Conservation (phyloP, 1,140 invertebrate genomes). For the Sarcophaga bullata region DNA sequence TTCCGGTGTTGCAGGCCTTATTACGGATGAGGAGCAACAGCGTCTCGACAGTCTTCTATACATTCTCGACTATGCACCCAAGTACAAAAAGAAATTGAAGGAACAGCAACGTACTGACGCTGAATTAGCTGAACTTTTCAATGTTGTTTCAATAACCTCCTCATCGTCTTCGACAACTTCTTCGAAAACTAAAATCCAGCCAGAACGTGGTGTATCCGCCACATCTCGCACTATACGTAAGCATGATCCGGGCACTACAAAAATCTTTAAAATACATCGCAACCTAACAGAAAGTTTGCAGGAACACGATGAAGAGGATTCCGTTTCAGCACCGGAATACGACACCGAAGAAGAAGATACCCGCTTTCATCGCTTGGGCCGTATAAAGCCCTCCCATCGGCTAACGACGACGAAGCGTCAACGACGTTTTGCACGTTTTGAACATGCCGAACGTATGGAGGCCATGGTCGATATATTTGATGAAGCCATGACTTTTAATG, state of each 20-base stretch:
- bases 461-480: conserved; percentile 62
- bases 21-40: conserved; percentile 45
- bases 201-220: conserved; percentile 57
- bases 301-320: conserved; percentile 59
- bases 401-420: conserved; percentile 48
- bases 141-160: conserved; percentile 61
- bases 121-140: conserved; percentile 60
- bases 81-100: conserved; percentile 59
- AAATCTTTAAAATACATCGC: conserved; percentile 61
- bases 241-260: conserved; percentile 51
- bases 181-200: conserved; percentile 47
- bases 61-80: conserved; percentile 63
- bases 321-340: conserved; percentile 62
- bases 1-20: conserved; percentile 21
- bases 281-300: conserved; percentile 61
- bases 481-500: conserved; percentile 62
- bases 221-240: conserved; percentile 61
- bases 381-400: conserved; percentile 51
- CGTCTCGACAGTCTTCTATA: conserved; percentile 55
- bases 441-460: conserved; percentile 62
- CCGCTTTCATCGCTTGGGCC: conserved; percentile 51
- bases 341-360: conserved; percentile 58
- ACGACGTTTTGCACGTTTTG: conserved; percentile 57
- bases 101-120: conserved; percentile 60
- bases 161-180: conserved; percentile 47